Conservation (phyloP, 2,113 vertebrate species). For the Glaucidium brasilianum region DNA sequence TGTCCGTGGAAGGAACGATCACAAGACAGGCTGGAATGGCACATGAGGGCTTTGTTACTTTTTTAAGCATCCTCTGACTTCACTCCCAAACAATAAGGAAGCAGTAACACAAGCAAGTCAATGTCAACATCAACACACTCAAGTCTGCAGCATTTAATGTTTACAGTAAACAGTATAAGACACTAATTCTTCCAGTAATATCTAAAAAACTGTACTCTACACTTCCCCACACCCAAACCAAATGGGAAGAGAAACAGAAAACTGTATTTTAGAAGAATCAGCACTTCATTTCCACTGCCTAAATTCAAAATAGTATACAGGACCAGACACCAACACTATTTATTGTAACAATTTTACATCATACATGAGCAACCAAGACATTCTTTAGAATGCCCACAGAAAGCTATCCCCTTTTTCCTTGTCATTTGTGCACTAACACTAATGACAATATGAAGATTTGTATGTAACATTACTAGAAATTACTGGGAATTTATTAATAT, state of each 20-base stretch:
- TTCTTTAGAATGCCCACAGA: not conserved
- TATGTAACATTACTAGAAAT: not conserved
- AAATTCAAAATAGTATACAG: not conserved
- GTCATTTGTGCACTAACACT: not conserved
- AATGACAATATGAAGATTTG: not conserved
- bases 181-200: not conserved
- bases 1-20: slow-evolving; percentile 41
- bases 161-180: not conserved
- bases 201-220: not conserved
- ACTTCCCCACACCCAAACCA: not conserved
- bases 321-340: not conserved
- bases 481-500: not conserved
- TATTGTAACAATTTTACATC: not conserved
- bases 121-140: not conserved
- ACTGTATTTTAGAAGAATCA: not conserved
- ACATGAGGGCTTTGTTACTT: slow-evolving; percentile 15
- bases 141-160: not conserved
- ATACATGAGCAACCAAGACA: not conserved
- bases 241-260: not conserved
- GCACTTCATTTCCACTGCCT: not conserved
- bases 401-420: not conserved
- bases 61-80: slow-evolving; percentile 38
- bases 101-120: not conserved
- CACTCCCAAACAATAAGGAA: slow-evolving; percentile 22
- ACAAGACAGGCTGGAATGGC: slow-evolving; percentile 46